phyloP scores from a whole-genome alignment of 2,888 invertebrate genomes.

The Digitonthophagus gazella region DNA sequence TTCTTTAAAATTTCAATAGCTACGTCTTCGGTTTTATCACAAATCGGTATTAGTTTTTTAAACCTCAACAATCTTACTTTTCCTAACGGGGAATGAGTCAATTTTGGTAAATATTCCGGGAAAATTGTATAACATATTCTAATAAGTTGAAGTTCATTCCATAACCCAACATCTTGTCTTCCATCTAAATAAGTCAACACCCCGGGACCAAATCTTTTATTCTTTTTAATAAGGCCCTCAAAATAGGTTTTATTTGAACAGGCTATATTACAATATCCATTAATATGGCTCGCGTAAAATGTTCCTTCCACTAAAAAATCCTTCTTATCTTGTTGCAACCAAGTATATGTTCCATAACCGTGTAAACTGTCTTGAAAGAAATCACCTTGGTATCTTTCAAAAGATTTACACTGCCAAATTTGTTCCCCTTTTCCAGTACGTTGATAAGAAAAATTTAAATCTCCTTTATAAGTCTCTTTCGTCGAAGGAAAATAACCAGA shows the following conservation, averaged over 20 bases:
- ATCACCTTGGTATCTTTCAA: constrained; percentile 52
- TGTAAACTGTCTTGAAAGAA: constrained; percentile 54
- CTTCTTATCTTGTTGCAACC: constrained; percentile 32
- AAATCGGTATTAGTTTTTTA: constrained; percentile 41
- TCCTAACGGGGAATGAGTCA: constrained; percentile 39
- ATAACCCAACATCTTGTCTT: constrained; percentile 57
- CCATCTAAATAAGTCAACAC: constrained; percentile 51
- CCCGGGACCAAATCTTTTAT: constrained; percentile 60
- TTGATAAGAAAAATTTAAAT: constrained; percentile 23
- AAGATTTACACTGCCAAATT: constrained; percentile 26
- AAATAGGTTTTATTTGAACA: constrained; percentile 53
- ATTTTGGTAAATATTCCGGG: constrained; percentile 38
- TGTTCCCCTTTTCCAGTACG: constrained; percentile 29
- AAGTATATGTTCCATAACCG: constrained; percentile 54
- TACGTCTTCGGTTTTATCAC: constrained; percentile 28
- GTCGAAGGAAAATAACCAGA: constrained; percentile 18
- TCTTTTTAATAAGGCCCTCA: constrained; percentile 53
- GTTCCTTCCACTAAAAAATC: constrained; percentile 51
- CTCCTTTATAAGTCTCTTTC: constrained; percentile 25
- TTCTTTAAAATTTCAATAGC: constrained; percentile 35
- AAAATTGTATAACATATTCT: constrained; percentile 45
- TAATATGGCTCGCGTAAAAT: constrained; percentile 55
- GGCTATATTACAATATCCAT: constrained; percentile 57
- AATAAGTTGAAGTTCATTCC: constrained; percentile 54
- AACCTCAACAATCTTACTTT: constrained; percentile 42